A percentile compares a stretch with the other conserved stretches of the same genome.
Conservation (phyloP, 2,888 invertebrate species). For the Rhagophthalmus giganteus region DNA sequence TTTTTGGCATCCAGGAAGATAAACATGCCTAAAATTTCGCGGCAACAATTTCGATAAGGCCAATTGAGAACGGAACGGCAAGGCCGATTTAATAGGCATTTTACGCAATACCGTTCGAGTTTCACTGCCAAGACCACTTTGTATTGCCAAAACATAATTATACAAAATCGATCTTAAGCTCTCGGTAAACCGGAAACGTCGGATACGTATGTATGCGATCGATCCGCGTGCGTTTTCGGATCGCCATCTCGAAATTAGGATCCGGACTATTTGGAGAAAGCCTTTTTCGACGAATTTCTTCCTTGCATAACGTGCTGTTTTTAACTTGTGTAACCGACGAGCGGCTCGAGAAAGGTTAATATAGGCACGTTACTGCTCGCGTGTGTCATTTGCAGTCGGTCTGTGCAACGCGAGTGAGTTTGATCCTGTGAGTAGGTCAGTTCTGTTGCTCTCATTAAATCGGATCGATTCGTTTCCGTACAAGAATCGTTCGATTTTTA, state of each 20-base stretch:
- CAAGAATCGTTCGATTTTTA: no score
- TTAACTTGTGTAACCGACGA: conserved; percentile 41
- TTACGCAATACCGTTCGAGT: background rate
- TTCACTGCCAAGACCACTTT: conserved; percentile 28
- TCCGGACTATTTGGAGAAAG: conserved; percentile 38
- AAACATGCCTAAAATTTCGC: no score
- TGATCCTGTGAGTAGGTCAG: no score
- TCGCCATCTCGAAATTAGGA: conserved; percentile 15
- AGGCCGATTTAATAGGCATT: background rate
- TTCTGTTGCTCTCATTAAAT: no score
- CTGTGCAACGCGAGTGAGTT: conserved; percentile 21
- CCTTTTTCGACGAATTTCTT: conserved; percentile 43
- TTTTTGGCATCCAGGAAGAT: no score
- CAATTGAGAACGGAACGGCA: background rate
- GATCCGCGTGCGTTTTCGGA: no score
- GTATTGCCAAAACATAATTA: conserved; percentile 9
- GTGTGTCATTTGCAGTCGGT: conserved; percentile 28
- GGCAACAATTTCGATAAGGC: no score
- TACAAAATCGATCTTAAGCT: background rate
- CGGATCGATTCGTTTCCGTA: no score
- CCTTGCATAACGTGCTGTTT: conserved; percentile 42
- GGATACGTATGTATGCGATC: no score
- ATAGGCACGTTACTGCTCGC: conserved; percentile 28
- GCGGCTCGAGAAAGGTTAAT: conserved; percentile 31
- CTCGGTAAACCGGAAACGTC: background rate